Conservation (phyloP, 2,888 invertebrate species). For the Cryptus armator region DNA sequence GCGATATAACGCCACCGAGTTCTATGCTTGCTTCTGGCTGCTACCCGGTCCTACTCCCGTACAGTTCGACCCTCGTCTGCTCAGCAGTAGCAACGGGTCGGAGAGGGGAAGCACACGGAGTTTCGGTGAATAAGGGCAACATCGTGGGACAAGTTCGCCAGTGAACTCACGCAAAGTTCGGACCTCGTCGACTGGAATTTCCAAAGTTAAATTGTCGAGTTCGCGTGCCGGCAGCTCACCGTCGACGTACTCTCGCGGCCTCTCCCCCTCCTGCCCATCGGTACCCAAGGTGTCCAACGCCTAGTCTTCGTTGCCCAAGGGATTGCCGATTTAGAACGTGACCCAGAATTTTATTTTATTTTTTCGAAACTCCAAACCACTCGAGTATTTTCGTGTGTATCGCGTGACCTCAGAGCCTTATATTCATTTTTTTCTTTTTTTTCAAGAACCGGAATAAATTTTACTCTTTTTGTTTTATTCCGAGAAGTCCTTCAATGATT, state of each 20-base stretch:
- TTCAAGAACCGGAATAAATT: no score
- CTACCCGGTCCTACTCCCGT: background rate
- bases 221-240: constrained; percentile 61
- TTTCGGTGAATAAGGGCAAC: constrained; percentile 79
- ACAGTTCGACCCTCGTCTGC: constrained; percentile 60
- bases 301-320: constrained; percentile 43
- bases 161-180: constrained; percentile 71
- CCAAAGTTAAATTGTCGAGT: constrained; percentile 71
- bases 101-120: constrained; percentile 46
- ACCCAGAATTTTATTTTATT: constrained; percentile 63
- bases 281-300: background rate
- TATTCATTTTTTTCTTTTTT: background rate
- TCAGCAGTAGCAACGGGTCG: constrained; percentile 41
- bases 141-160: constrained; percentile 79
- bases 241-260: constrained; percentile 21
- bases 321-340: constrained; percentile 66
- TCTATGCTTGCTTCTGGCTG: constrained; percentile 32
- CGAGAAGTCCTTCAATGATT: background rate
- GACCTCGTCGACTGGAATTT: constrained; percentile 67
- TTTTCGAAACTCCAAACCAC: constrained; percentile 16
- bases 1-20: constrained; percentile 55
- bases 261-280: background rate
- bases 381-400: background rate
- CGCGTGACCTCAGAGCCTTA: background rate
- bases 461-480: no score